A percentile compares a stretch with the other conserved stretches of the same genome.
These are phyloP conservation scores for Noctua janthina DNA, from an alignment of 2,888 invertebrate species.

Conservation along the genomic window DNA sequence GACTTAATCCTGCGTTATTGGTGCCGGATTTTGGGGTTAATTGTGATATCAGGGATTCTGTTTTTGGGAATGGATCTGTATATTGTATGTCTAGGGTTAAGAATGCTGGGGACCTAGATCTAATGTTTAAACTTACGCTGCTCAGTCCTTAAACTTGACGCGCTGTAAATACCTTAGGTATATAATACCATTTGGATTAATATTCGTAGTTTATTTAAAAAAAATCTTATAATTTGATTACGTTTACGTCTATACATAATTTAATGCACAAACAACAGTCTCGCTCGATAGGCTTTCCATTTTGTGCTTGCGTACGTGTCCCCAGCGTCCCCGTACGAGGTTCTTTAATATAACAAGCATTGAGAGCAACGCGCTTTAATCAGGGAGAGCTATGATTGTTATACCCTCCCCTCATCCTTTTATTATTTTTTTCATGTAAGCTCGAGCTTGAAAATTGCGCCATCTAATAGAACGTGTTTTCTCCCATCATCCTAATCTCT, in stretches of 20 bases:
- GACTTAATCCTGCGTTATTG: conserved; percentile 34
- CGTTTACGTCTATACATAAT: conserved; percentile 5
- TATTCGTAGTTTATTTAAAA: not conserved
- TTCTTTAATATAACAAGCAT: conserved; percentile 60
- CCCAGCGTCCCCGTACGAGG: conserved; percentile 26
- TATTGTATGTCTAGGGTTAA: no score
- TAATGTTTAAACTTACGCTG: not conserved
- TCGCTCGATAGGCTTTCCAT: conserved; percentile 12
- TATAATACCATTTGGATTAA: not conserved
- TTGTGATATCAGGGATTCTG: not conserved
- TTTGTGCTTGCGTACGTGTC: conserved; percentile 23
- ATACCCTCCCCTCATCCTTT: conserved; percentile 41
- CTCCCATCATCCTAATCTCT: conserved; percentile 50
- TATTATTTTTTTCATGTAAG: conserved; percentile 53
- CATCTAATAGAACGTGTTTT: conserved; percentile 49
- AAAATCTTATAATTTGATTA: not conserved
- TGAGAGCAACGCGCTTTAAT: conserved; percentile 56
- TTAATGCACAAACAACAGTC: conserved; percentile 23
- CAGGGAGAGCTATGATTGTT: conserved; percentile 53
- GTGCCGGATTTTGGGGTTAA: not conserved
- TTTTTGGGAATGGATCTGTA: not conserved
- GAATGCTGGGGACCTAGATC: no score
- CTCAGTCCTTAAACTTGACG: no score
- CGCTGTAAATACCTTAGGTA: not conserved
- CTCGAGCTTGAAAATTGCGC: conserved; percentile 44